A percentile compares a stretch with the other conserved stretches of the same genome.
phyloP scores from a whole-genome alignment of 2,113 vertebrate species.

The Odocoileus hemionus region DNA sequence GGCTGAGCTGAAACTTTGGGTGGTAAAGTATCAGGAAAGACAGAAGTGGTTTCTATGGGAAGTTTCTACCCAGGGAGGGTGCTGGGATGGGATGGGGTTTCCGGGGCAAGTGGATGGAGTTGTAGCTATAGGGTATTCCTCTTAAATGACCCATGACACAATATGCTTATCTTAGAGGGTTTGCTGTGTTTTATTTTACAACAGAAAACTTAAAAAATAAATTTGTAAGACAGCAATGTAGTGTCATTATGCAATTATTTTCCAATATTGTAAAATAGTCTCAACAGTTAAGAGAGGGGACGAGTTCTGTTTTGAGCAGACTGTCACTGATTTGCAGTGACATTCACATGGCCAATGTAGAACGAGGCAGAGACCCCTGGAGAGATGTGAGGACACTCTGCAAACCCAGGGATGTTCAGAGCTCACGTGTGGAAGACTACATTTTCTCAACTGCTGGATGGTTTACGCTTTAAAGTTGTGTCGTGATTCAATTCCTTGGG shows the following conservation, averaged over 20 bases:
- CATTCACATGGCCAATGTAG: rapidly evolving
- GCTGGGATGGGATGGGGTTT: background rate
- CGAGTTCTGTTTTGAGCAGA: background rate
- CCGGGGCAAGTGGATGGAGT: background rate
- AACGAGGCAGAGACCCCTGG: rapidly evolving
- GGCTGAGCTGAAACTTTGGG: background rate
- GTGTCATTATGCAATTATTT: background rate
- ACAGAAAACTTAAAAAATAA: background rate
- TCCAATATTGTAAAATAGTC: background rate
- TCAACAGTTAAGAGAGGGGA: background rate
- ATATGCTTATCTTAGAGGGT: background rate
- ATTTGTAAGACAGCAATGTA: background rate
- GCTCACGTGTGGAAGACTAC: background rate
- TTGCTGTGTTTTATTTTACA: background rate
- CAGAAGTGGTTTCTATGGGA: background rate
- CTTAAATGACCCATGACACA: background rate
- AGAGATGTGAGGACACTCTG: rapidly evolving
- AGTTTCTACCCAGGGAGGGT: rapidly evolving
- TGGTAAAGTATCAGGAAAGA: background rate
- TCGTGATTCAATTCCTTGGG: background rate
- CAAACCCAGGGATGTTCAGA: background rate
- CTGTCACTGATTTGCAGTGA: background rate
- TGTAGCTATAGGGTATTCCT: background rate
- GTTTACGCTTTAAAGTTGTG: background rate
- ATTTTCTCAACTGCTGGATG: background rate